These are phyloP conservation scores for Perca fluviatilis DNA, from an alignment of 2,113 vertebrate genomes.

Conservation along the genomic window DNA sequence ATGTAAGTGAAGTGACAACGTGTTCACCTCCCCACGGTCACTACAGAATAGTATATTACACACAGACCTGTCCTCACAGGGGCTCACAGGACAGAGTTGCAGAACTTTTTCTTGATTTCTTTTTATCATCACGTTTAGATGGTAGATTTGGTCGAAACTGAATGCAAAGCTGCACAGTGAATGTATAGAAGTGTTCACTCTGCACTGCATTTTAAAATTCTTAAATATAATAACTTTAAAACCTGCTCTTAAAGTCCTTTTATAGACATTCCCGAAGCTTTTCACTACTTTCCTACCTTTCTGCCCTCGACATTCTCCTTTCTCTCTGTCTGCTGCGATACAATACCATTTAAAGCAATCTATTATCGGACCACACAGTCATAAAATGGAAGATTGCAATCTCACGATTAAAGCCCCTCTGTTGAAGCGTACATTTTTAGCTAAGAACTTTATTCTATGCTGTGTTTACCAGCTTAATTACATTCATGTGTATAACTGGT, in stretches of 20 bases:
- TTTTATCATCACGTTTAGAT: neutral
- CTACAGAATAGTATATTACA: neutral
- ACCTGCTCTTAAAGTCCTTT: slow-evolving; percentile 45
- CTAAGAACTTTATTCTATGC: slow-evolving; percentile 5
- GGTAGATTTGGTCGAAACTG: neutral
- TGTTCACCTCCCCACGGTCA: slow-evolving; percentile 8
- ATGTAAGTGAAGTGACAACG: slow-evolving; percentile 85
- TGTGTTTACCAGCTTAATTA: neutral
- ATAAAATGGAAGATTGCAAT: slow-evolving; percentile 64
- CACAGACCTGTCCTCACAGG: slow-evolving; percentile 13
- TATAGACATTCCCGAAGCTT: slow-evolving; percentile 61
- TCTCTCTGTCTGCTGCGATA: slow-evolving; percentile 30
- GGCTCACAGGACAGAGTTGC: neutral
- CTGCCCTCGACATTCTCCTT: slow-evolving; percentile 42
- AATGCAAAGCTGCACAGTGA: neutral
- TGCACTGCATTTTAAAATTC: neutral
- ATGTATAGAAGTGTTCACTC: neutral
- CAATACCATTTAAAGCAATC: slow-evolving; percentile 78
- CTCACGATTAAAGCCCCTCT: slow-evolving; percentile 13
- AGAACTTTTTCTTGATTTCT: neutral
- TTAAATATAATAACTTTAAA: neutral
- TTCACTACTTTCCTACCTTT: slow-evolving; percentile 57
- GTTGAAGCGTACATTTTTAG: neutral
- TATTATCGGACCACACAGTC: slow-evolving; percentile 55
- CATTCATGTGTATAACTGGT: neutral